phyloP scores from a whole-genome alignment of 2,797 vertebrate genomes.

The Anabas testudineus region DNA sequence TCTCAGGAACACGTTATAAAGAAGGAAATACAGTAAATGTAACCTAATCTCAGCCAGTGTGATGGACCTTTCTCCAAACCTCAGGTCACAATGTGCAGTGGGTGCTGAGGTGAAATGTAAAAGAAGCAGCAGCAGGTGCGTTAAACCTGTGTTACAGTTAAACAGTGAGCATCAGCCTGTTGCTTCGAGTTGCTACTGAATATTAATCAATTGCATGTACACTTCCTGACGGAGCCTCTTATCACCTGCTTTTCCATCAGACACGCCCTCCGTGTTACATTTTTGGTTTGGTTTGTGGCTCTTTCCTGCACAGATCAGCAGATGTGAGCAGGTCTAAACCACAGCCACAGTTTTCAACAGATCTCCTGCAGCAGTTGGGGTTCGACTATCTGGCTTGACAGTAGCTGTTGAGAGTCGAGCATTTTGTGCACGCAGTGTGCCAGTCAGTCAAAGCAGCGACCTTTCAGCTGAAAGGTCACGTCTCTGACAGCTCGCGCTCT shows the following conservation, averaged over 20 bases:
- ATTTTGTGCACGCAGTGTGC: neutral
- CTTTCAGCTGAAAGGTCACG: slow-evolving; percentile 16
- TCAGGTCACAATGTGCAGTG: too few relatives aligned
- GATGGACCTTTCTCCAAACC: neutral
- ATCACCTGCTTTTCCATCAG: too few relatives aligned
- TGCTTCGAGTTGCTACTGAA: too few relatives aligned
- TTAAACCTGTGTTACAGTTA: too few relatives aligned
- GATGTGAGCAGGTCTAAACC: too few relatives aligned
- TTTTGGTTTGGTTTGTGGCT: neutral
- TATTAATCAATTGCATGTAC: too few relatives aligned
- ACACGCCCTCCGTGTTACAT: too few relatives aligned
- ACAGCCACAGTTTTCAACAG: neutral
- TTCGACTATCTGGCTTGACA: neutral
- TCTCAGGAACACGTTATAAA: too few relatives aligned
- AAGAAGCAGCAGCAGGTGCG: too few relatives aligned
- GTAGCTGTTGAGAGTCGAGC: neutral
- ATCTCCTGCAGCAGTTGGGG: neutral
- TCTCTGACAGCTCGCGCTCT: slow-evolving; percentile 6
- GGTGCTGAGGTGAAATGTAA: too few relatives aligned
- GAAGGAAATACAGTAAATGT: neutral
- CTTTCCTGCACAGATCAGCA: slow-evolving; percentile 3
- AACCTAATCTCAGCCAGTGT: neutral
- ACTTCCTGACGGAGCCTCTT: too few relatives aligned
- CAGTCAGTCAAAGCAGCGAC: neutral
- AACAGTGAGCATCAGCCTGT: too few relatives aligned